These are phyloP conservation scores for Eucriotettix oculatus DNA, from an alignment of 2,888 invertebrate species.

Conservation along the genomic window DNA sequence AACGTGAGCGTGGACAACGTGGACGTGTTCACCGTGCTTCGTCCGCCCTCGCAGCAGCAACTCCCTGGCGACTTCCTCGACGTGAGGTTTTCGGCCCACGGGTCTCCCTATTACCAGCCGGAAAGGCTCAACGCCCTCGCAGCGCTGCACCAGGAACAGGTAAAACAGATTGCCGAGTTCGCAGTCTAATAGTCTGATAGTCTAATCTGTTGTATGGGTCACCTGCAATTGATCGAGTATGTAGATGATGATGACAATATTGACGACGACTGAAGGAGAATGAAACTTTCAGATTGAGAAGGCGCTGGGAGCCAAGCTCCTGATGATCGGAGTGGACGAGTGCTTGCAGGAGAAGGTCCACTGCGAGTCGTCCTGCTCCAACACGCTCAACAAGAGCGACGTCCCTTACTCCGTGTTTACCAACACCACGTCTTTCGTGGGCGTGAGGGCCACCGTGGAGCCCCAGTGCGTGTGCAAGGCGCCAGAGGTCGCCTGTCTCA, in stretches of 20 bases:
- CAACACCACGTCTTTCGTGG: slow-evolving; percentile 86
- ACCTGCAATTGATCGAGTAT: too few species aligned
- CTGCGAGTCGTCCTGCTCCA: slow-evolving; percentile 58
- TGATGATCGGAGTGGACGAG: slow-evolving; percentile 84
- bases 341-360: slow-evolving; percentile 61
- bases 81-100: slow-evolving; percentile 82
- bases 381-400: slow-evolving; percentile 53
- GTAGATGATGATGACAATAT: too few species aligned
- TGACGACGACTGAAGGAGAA: too few species aligned
- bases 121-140: slow-evolving; percentile 77
- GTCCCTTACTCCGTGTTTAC: slow-evolving; percentile 74
- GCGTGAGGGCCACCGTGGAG: slow-evolving; percentile 69
- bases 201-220: too few species aligned
- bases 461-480: slow-evolving; percentile 55
- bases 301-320: slow-evolving; percentile 52
- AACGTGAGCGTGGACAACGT: slow-evolving; percentile 69
- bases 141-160: slow-evolving; percentile 50
- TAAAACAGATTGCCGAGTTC: slow-evolving; percentile 18
- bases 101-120: slow-evolving; percentile 81
- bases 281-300: slow-evolving; percentile 50
- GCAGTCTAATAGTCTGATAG: too few species aligned
- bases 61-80: slow-evolving; percentile 44
- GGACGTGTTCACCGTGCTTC: slow-evolving; percentile 82
- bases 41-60: slow-evolving; percentile 33
- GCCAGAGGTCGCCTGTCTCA: slow-evolving; percentile 44